phyloP scores from a whole-genome alignment of 2,888 invertebrate genomes.

The Nemotelus nigrinus region DNA sequence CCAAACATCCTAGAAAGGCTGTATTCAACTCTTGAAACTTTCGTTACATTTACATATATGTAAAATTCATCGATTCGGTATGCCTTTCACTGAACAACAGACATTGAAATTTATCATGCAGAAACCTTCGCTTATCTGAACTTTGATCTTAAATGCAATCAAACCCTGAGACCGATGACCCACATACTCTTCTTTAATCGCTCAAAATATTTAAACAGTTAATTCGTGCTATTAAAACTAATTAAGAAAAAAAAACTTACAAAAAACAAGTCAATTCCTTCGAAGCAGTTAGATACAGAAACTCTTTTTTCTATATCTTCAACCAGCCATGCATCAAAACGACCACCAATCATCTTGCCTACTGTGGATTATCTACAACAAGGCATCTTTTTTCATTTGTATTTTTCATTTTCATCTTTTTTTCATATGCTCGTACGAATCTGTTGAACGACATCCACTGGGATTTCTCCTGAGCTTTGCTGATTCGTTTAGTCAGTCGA shows the following conservation, averaged over 20 bases:
- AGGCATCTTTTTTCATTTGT: neutral
- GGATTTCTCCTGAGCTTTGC: neutral
- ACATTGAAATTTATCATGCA: no score
- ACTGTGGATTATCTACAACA: conserved; percentile 18
- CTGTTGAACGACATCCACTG: conserved; percentile 13
- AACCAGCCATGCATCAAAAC: neutral
- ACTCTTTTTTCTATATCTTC: neutral
- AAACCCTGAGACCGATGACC: neutral
- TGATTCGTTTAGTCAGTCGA: conserved; percentile 22
- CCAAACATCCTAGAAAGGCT: no score
- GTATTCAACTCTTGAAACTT: no score
- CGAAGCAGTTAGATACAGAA: conserved; percentile 15
- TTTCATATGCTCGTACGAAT: neutral
- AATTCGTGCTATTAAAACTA: neutral
- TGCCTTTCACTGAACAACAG: no score
- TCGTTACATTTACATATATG: no score
- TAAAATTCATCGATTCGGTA: no score
- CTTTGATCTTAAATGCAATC: no score
- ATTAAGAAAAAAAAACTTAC: conserved; percentile 17
- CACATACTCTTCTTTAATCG: neutral
- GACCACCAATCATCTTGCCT: conserved; percentile 32
- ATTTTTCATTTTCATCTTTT: no score
- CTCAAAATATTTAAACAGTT: neutral
- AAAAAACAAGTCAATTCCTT: neutral
- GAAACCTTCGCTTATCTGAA: no score